Evolutionary conservation across 2,113 vertebrate genomes (phyloP).

Genomic region (Recurvirostra avosetta): DNA sequence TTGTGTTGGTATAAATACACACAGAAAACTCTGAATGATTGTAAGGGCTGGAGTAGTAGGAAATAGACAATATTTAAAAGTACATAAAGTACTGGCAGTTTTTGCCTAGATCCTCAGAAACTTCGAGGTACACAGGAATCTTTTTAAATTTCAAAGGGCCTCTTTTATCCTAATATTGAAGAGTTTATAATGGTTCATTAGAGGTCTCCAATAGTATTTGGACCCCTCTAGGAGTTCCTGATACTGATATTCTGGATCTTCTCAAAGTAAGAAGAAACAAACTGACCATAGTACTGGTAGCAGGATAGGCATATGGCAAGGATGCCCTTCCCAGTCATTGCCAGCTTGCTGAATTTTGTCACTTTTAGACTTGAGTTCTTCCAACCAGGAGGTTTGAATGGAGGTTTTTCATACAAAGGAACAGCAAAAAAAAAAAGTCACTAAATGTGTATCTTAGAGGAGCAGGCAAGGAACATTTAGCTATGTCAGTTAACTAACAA

Average conservation of each 20-base stretch:
- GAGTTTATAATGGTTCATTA: fast-evolving
- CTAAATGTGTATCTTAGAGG: background rate
- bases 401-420: background rate
- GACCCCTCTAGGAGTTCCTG: background rate
- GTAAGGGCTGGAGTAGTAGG: background rate
- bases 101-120: background rate
- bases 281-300: background rate
- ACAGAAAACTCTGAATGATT: background rate
- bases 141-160: background rate
- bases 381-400: background rate
- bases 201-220: background rate
- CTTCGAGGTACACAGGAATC: background rate
- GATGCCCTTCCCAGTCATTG: background rate
- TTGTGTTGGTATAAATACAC: background rate
- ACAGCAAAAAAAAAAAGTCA: background rate
- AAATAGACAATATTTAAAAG: background rate
- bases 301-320: background rate
- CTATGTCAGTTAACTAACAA: background rate
- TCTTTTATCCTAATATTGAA: background rate
- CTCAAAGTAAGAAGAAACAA: background rate
- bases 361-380: too few relatives aligned
- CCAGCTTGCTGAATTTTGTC: background rate
- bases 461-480: background rate
- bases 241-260: background rate
- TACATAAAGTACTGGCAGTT: background rate